phyloP scores from a whole-genome alignment of 2,888 invertebrate genomes.

The Cynaeus angustus region DNA sequence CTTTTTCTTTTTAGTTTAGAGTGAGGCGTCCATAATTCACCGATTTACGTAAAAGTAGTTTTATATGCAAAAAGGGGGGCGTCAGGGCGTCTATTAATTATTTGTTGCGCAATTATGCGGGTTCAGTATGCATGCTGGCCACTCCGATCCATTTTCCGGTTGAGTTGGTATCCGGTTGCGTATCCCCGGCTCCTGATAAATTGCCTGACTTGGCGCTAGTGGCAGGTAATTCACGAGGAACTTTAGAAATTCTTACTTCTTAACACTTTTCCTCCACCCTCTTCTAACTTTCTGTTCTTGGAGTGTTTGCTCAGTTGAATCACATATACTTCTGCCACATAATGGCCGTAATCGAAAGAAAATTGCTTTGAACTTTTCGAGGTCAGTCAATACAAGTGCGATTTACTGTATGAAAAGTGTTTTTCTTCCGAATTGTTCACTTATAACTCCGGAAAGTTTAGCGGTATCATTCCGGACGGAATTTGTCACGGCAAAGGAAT shows the following conservation, averaged over 20 bases:
- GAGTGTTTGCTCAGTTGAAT: constrained; percentile 67
- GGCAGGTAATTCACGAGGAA: constrained; percentile 75
- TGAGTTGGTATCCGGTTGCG: constrained; percentile 65
- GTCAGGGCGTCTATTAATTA: constrained; percentile 43
- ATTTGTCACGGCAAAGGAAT: constrained; percentile 15
- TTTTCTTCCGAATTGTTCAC: constrained; percentile 56
- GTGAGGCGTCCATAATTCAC: constrained; percentile 9
- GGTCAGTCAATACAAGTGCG: constrained; percentile 65
- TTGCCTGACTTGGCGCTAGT: constrained; percentile 77
- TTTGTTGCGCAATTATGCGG: constrained; percentile 48
- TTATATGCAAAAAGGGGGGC: constrained; percentile 27
- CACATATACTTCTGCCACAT: constrained; percentile 65
- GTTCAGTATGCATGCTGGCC: constrained; percentile 63
- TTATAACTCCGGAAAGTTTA: constrained; percentile 50
- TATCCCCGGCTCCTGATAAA: constrained; percentile 74
- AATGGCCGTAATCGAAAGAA: constrained; percentile 69
- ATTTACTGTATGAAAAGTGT: constrained; percentile 61
- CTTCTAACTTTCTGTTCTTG: constrained; percentile 58
- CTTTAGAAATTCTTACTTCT: constrained; percentile 69
- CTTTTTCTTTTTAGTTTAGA: not conserved
- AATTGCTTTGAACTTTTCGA: constrained; percentile 67
- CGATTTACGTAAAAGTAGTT: constrained; percentile 15
- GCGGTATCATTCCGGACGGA: constrained; percentile 22
- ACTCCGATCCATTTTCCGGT: constrained; percentile 67
- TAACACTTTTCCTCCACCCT: constrained; percentile 65